phyloP scores from a whole-genome alignment of 2,888 invertebrate species.

The Drosophila prostipennis region DNA sequence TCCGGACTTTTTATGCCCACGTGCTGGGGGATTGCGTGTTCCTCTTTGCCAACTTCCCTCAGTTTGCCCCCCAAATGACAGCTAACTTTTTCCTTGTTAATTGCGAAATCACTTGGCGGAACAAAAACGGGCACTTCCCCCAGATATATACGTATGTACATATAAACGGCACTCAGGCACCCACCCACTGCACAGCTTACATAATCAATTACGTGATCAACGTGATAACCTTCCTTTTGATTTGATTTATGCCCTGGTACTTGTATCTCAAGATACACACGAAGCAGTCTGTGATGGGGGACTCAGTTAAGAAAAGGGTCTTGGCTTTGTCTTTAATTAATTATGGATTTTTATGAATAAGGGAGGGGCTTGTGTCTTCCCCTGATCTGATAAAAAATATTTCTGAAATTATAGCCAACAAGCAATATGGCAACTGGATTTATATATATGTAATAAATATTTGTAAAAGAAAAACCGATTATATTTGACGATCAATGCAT shows the following conservation, averaged over 20 bases:
- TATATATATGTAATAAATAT: no score
- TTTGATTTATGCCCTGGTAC: conserved; percentile 47
- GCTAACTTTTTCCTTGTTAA: conserved; percentile 64
- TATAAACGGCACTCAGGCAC: neutral
- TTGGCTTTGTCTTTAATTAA: conserved; percentile 13
- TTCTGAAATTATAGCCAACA: neutral
- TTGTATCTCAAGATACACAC: conserved; percentile 24
- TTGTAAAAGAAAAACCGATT: neutral
- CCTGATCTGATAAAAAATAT: neutral
- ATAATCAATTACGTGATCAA: conserved; percentile 75
- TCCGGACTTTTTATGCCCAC: conserved; percentile 43
- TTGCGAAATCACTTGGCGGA: conserved; percentile 75
- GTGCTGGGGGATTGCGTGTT: conserved; percentile 45
- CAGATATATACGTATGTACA: neutral
- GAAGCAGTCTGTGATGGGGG: neutral
- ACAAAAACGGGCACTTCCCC: conserved; percentile 34
- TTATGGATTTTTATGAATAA: conserved; percentile 4
- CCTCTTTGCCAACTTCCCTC: neutral
- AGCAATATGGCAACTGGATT: neutral
- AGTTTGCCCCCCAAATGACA: conserved; percentile 13
- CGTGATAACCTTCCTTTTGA: conserved; percentile 36
- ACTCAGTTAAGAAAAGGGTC: neutral
- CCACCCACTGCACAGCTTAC: conserved; percentile 55
- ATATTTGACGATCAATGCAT: neutral
- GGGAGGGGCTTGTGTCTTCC: neutral